Base-by-base conservation (phyloP, 2,888 invertebrate genomes). In the Mactromeris polynyma region DNA sequence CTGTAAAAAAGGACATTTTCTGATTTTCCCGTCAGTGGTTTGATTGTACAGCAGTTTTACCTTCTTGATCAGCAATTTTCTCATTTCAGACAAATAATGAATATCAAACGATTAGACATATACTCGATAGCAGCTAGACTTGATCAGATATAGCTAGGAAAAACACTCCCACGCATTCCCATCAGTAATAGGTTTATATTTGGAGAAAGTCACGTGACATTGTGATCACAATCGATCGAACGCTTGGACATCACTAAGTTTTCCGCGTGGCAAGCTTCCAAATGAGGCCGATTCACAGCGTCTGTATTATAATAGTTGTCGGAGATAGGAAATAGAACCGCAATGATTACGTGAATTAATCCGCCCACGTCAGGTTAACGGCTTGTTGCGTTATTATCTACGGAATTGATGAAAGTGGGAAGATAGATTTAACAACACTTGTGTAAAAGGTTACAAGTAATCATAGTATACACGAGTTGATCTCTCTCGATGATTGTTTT, bases 261-360 rank as follows among this genome's bases (percentile, higher is more conserved):
- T 1, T 26, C 58, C 7, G 58, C 6, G 26, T 26, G 58, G 1
- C 58, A 64, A 26, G 58, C 26, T 4, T 64, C 26, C 26, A 64
- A 64, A 64, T n/a, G 58, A 64, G 58, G 58, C 58, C 26, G 58
- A 64, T 64, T 64, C 58, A 26, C 58, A 26, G 58, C 58, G n/a
- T 64, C 58, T 64, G n/a, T 2, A 26, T 2, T 3, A 26, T 64
- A 26, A 64, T 64, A 3, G 21, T 26, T 64, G 58, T 26, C 58
- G 0, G 26, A 4, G 58, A 64, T 26, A 6, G 58, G 9, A 26
- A 9, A 64, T 11, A 64, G 58, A 64, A 11, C 2, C 26, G 6
- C 2, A 0, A 11, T 21, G 4, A 26, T 26, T 11, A 26, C n/a
- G 58, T 9, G 26, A 7, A 9, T 26, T 26, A 64, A 64, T 9